These are phyloP conservation scores for Campaea margaritaria DNA, from an alignment of 2,888 invertebrate species.

Conservation along the genomic window DNA sequence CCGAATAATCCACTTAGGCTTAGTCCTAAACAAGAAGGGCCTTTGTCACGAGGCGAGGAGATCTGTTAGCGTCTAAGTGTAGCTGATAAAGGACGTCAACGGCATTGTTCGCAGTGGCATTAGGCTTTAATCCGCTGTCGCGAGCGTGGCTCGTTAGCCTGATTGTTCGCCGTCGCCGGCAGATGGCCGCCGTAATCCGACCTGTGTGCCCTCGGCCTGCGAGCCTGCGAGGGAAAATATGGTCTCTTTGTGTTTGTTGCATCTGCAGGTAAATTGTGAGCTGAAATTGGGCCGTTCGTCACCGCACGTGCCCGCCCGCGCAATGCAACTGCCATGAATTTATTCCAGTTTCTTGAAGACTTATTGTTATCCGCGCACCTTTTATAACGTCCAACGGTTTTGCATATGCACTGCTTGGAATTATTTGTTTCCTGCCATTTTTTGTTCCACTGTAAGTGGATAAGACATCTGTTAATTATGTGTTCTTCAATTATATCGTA, in stretches of 20 bases:
- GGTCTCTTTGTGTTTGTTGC: conserved; percentile 83
- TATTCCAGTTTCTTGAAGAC: conserved; percentile 70
- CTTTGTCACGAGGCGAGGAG: conserved; percentile 75
- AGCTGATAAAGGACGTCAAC: conserved; percentile 74
- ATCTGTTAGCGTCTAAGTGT: conserved; percentile 81
- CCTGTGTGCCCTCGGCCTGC: conserved; percentile 50
- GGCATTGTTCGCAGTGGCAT: conserved; percentile 79
- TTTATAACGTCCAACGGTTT: conserved; percentile 33
- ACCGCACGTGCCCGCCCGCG: conserved; percentile 72
- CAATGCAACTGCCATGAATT: conserved; percentile 75
- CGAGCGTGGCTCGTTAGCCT: conserved; percentile 78
- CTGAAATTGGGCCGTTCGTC: conserved; percentile 70
- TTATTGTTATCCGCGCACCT: conserved; percentile 77
- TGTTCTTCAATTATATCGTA: too few species aligned
- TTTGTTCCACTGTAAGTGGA: too few species aligned
- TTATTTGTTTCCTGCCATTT: too few species aligned
- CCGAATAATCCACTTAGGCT: conserved; percentile 81
- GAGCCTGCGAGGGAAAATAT: conserved; percentile 59
- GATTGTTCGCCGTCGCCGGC: conserved; percentile 80
- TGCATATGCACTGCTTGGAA: background rate
- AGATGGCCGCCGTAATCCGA: conserved; percentile 83
- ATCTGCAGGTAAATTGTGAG: conserved; percentile 84
- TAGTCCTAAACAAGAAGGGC: conserved; percentile 79
- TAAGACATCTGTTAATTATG: too few species aligned
- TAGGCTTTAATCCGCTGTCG: conserved; percentile 81